Evolutionary conservation across 1,140 invertebrate species (phyloP), one percentile per base, ranked within the genome.

Genomic region (Sinella curviseta): DNA sequence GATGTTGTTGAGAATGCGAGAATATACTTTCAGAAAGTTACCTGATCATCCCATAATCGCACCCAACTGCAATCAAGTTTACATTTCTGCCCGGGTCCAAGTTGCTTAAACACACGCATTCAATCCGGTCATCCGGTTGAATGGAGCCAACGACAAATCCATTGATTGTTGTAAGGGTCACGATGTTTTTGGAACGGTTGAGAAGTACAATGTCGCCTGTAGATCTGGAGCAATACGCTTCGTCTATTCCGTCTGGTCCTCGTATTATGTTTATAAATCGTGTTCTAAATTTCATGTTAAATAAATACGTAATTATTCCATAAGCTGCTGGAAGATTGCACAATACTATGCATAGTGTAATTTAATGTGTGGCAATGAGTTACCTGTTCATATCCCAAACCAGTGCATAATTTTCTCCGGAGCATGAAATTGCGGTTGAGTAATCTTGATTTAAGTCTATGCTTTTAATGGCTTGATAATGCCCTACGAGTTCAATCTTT

Each of bases 331-430:
- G 17, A 48, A 48, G 4, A 48, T 48, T 48, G 4, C 4, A 48
- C 39, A 48, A 17, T 48, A 48, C 4, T 8, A 48, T 48, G 39
- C 39, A 48, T 48, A n/a, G n/a, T n/a, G n/a, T n/a, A n/a, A n/a
- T n/a, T n/a, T n/a, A n/a, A n/a, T n/a, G n/a, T n/a, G n/a, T n/a
- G n/a, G 39, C 4, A 48, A 48, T 48, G 17, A 36, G 2, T 1
- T 83, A 83, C 79, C 60, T 80, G 39, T 82, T 82, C 75, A 82
- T 81, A 74, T 83, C 83, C 83, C 83, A 83, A 28, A 80, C 33
- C 2, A 83, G 78, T 8, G 70, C 79, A 78, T 82, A 82, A 39
- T 82, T 79, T 81, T 83, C 83, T 70, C 83, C 83, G 31, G 83
- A 82, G 70, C 81, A 83, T 1, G 83, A 81, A 54, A 83, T 77